A percentile compares a stretch with the other conserved stretches of the same genome.
Evolutionary conservation across 2,888 invertebrate species (phyloP).

Genomic region (Thalpophila matura): DNA sequence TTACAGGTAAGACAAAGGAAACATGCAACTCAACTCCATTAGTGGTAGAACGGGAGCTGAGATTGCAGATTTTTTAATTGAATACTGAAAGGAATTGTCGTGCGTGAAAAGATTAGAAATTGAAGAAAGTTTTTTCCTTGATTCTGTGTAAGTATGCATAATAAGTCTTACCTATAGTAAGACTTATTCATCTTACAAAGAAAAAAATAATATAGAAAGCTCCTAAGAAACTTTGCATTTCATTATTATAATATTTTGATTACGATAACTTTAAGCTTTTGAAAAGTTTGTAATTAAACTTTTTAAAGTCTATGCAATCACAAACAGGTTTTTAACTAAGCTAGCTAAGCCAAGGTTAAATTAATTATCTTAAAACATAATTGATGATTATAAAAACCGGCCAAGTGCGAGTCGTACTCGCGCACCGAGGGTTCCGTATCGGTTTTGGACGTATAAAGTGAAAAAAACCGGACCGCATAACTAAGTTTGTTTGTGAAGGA

Average conservation of each 20-base stretch:
- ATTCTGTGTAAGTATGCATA: no score
- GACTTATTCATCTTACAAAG: background rate
- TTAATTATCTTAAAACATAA: slow-evolving; percentile 27
- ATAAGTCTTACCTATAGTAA: no score
- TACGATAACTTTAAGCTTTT: background rate
- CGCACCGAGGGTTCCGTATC: no score
- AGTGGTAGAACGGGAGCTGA: slow-evolving; percentile 9
- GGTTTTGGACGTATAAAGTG: no score
- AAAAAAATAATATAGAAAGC: background rate
- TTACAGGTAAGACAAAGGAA: slow-evolving; percentile 44
- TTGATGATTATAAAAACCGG: slow-evolving; percentile 26
- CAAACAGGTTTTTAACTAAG: slow-evolving; percentile 12
- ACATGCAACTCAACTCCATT: slow-evolving; percentile 49
- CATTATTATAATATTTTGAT: background rate
- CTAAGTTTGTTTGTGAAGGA: no score
- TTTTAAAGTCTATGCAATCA: slow-evolving; percentile 17
- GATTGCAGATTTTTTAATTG: background rate
- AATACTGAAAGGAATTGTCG: no score
- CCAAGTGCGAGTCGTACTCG: no score
- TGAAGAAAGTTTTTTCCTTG: no score
- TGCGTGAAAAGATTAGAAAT: no score
- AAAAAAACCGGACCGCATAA: no score
- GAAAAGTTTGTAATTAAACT: slow-evolving; percentile 1
- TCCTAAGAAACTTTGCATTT: background rate
- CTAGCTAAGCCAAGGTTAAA: slow-evolving; percentile 11